A percentile compares a stretch with the other conserved stretches of the same genome.
Conservation (phyloP, 1,140 invertebrate species). For the Drosophila arawakana region DNA sequence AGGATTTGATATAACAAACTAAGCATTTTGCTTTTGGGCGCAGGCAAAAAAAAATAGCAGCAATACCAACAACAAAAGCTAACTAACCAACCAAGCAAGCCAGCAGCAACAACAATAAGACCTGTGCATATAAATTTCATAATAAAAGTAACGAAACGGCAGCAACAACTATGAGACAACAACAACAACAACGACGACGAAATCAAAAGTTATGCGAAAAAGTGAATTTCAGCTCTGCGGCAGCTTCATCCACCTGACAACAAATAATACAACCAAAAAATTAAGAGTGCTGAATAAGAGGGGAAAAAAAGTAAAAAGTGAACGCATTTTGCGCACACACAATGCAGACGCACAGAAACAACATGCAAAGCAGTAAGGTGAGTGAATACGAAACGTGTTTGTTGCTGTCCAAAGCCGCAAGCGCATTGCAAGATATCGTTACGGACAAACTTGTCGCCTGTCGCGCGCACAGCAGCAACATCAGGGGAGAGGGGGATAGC, state of each 20-base stretch:
- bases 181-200: slow-evolving; percentile 28
- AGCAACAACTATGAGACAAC: slow-evolving; percentile 24
- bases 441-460: slow-evolving; percentile 58
- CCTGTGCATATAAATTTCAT: slow-evolving; percentile 60
- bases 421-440: slow-evolving; percentile 19
- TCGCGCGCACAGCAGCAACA: not conserved
- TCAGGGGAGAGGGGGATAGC: not conserved
- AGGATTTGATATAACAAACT: slow-evolving; percentile 54
- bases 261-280: slow-evolving; percentile 9
- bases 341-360: not conserved
- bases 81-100: slow-evolving; percentile 35
- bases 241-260: slow-evolving; percentile 51
- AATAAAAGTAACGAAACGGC: slow-evolving; percentile 62
- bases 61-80: slow-evolving; percentile 19
- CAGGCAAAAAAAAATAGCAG: slow-evolving; percentile 11
- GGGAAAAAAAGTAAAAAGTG: slow-evolving; percentile 27
- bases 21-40: slow-evolving; percentile 56
- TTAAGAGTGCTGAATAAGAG: not conserved
- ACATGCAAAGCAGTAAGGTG: slow-evolving; percentile 36
- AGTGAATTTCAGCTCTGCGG: slow-evolving; percentile 52
- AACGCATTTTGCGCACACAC: slow-evolving; percentile 32
- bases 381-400: slow-evolving; percentile 41
- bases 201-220: slow-evolving; percentile 72
- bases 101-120: slow-evolving; percentile 17
- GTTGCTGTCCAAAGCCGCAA: not conserved